Evolutionary conservation across 2,113 vertebrate genomes (phyloP), one percentile per base, ranked within the genome.

Genomic region (Coreoperca whiteheadi): DNA sequence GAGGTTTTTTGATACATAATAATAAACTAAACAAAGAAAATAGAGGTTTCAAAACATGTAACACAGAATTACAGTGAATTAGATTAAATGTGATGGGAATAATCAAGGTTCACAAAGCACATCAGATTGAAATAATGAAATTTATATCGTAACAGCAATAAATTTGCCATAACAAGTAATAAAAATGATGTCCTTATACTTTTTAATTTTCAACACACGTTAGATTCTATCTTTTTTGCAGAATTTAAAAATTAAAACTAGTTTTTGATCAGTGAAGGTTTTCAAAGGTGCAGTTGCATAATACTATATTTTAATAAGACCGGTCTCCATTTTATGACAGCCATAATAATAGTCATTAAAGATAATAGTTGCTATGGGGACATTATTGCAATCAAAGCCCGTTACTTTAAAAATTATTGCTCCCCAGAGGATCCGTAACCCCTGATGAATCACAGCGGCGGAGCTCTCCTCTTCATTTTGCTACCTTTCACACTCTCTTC

Each of bases 361-460:
- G 59, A 79, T 93, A 93, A 25, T 92, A 91, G 91, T 85, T 88
- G 82, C 88, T 74, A 87, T 92, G 95, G 94, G 86, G 69, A 85
- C 77, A 92, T 82, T 90, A 91, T 90, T 87, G 86, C 85, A 91
- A 93, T 92, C 90, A 93, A 82, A 83, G 89, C 72, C 93, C 73
- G 87, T 94, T 90, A 91, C 82, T 86, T 91, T 69, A 86, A 87
- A 90, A 94, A 92, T 90, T 59, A 93, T 90, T 74, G 86, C 85
- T 91, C 92, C 91, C 79, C 48, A 54, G 87, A 87, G 89, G 72
- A 80, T 88, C 82, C 51, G 84, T 75, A 88, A 86, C 85, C 91
- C 72, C 84, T 73, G 59, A 87, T 91, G 87, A 91, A 89, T 92
- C 84, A 89, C 81, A 77, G 60, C 16, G 15, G 39, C 59, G 37